Conservation (phyloP, 2,888 invertebrate genomes). For the Polyploca ridens region DNA sequence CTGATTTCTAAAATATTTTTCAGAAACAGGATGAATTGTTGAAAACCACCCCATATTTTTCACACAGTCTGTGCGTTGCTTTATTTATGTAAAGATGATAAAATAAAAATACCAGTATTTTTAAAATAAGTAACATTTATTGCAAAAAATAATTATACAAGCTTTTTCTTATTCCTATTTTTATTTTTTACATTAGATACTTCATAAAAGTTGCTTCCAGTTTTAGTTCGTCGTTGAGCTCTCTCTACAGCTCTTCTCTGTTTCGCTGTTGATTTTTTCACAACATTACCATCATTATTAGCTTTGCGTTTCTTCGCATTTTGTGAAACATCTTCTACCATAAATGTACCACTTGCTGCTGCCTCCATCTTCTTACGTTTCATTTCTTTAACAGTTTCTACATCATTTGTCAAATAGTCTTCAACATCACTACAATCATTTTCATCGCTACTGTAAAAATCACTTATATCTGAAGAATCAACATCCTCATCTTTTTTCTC, state of each 20-base stretch:
- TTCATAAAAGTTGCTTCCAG: conserved; percentile 96
- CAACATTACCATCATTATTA: conserved; percentile 37
- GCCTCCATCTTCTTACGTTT: conserved; percentile 76
- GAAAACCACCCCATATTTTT: too few relatives aligned
- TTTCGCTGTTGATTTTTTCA: conserved; percentile 89
- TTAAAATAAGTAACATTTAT: conserved; percentile 15
- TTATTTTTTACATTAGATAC: conserved; percentile 94
- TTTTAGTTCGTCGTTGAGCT: conserved; percentile 90
- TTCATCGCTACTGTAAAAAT: conserved; percentile 88
- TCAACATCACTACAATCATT: conserved; percentile 81
- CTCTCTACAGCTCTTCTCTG: conserved; percentile 90
- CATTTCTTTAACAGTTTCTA: conserved; percentile 76
- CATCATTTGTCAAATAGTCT: conserved; percentile 75
- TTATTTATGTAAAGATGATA: too few relatives aligned
- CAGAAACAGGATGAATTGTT: too few relatives aligned
- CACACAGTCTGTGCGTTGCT: too few relatives aligned
- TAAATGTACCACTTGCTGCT: conserved; percentile 83
- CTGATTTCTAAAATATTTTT: too few relatives aligned
- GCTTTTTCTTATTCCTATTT: conserved; percentile 88
- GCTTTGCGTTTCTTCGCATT: conserved; percentile 64
- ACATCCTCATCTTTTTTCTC: conserved; percentile 67
- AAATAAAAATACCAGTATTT: too few relatives aligned
- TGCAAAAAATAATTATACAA: conserved; percentile 30
- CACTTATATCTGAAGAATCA: conserved; percentile 87
- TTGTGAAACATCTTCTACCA: conserved; percentile 79